Conservation (phyloP, 1,140 invertebrate species). For the Heliothis subflexa region DNA sequence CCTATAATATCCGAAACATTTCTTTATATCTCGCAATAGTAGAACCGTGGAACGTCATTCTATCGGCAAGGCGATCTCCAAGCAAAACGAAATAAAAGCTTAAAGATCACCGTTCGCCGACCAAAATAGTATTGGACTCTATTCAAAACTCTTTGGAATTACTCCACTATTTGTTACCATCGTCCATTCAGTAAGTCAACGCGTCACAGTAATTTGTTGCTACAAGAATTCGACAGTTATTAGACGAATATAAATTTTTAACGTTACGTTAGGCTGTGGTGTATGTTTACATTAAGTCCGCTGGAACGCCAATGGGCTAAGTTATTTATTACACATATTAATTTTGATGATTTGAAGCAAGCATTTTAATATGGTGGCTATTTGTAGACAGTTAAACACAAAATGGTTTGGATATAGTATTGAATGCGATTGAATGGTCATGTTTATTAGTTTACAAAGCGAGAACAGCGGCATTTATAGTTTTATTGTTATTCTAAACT, state of each 20-base stretch:
- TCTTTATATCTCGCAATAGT: constrained; percentile 62
- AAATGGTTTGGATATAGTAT: constrained; percentile 32
- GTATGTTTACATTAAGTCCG: constrained; percentile 58
- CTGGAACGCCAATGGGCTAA: constrained; percentile 55
- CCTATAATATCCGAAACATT: constrained; percentile 57
- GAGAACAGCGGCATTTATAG: neutral
- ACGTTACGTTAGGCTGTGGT: constrained; percentile 50
- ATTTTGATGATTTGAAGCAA: constrained; percentile 59
- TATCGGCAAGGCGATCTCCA: constrained; percentile 63
- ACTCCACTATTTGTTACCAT: constrained; percentile 80
- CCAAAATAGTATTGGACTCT: constrained; percentile 83
- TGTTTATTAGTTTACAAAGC: constrained; percentile 35
- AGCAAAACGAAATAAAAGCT: constrained; percentile 75
- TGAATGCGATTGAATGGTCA: constrained; percentile 40
- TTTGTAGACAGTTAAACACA: constrained; percentile 41
- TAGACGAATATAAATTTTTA: constrained; percentile 67
- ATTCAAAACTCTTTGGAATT: constrained; percentile 85
- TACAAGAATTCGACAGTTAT: constrained; percentile 67
- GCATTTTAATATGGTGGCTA: constrained; percentile 57
- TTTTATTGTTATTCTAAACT: constrained; percentile 26
- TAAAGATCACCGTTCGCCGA: constrained; percentile 78
- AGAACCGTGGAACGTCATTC: constrained; percentile 66
- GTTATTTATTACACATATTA: constrained; percentile 52
- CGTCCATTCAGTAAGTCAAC: constrained; percentile 83
- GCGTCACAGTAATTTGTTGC: constrained; percentile 73